These are phyloP conservation scores for Litoditis marina DNA, from an alignment of 2,888 invertebrate species.

Conservation along the genomic window DNA sequence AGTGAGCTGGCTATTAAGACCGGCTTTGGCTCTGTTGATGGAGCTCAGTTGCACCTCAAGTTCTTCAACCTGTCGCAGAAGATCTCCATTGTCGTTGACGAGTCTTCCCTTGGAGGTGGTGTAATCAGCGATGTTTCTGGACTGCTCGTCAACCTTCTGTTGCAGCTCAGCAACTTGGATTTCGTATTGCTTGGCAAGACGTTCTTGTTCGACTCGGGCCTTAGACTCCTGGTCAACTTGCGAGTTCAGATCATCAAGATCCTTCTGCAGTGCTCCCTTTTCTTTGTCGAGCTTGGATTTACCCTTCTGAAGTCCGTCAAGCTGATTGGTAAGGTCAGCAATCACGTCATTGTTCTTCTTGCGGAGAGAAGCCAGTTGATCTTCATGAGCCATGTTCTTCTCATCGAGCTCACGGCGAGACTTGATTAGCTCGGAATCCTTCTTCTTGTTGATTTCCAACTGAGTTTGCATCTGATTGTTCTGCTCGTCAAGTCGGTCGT, in stretches of 20 bases:
- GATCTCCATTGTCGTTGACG: constrained; percentile 93
- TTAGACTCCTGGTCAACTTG: constrained; percentile 56
- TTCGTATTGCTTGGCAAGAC: constrained; percentile 56
- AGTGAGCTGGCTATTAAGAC: constrained; percentile 67
- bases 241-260: constrained; percentile 53
- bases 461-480: constrained; percentile 69
- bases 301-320: constrained; percentile 97
- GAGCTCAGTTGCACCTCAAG: constrained; percentile 92
- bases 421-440: constrained; percentile 97
- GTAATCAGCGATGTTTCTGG: constrained; percentile 87
- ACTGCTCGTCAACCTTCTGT: constrained; percentile 91
- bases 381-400: constrained; percentile 89
- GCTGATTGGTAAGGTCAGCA: constrained; percentile 97
- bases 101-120: constrained; percentile 80
- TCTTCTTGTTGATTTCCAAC: constrained; percentile 92
- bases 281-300: constrained; percentile 71
- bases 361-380: constrained; percentile 88
- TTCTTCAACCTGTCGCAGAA: constrained; percentile 85
- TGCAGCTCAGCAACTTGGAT: constrained; percentile 84
- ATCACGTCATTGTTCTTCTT: constrained; percentile 99
- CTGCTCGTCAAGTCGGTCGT: constrained; percentile 80
- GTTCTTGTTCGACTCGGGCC: constrained; percentile 53
- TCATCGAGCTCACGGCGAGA: constrained; percentile 97
- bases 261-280: constrained; percentile 49
- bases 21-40: constrained; percentile 68